A percentile compares a stretch with the other conserved stretches of the same genome.
Conservation (phyloP, 2,888 invertebrate genomes). For the Aphelenchoides bicaudatus region DNA sequence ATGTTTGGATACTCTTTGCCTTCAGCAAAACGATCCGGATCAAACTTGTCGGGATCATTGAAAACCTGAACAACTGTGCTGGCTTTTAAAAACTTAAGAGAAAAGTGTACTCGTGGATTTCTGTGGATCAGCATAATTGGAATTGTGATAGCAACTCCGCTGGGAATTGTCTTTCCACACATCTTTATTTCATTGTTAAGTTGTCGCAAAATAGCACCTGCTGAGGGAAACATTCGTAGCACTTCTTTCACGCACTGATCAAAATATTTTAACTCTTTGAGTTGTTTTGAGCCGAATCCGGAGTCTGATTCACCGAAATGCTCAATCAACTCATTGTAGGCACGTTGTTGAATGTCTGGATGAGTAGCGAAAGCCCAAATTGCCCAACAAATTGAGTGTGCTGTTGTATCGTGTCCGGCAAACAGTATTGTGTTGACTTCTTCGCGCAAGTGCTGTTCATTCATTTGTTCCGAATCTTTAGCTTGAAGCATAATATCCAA, state of each 20-base stretch:
- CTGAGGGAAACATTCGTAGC: constrained; percentile 38
- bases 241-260: constrained; percentile 41
- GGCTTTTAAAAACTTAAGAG: neutral
- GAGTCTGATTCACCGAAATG: neutral
- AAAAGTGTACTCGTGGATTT: constrained; percentile 7
- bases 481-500: constrained; percentile 63
- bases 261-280: constrained; percentile 33
- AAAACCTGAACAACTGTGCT: constrained; percentile 4
- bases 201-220: constrained; percentile 34
- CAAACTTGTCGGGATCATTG: constrained; percentile 40
- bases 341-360: constrained; percentile 33
- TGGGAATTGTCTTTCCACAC: constrained; percentile 39
- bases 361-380: constrained; percentile 40
- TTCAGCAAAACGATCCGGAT: constrained; percentile 56
- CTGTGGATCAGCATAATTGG: constrained; percentile 16
- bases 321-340: constrained; percentile 32
- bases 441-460: constrained; percentile 62
- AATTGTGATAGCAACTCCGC: constrained; percentile 31
- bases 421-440: constrained; percentile 62
- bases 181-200: constrained; percentile 36
- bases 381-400: constrained; percentile 36
- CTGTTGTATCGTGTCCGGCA: constrained; percentile 40
- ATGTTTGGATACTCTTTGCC: constrained; percentile 54
- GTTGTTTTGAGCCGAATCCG: constrained; percentile 27
- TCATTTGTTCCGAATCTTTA: constrained; percentile 55